Conservation (phyloP, 2,888 invertebrate genomes). For the Elgonia sp. region DNA sequence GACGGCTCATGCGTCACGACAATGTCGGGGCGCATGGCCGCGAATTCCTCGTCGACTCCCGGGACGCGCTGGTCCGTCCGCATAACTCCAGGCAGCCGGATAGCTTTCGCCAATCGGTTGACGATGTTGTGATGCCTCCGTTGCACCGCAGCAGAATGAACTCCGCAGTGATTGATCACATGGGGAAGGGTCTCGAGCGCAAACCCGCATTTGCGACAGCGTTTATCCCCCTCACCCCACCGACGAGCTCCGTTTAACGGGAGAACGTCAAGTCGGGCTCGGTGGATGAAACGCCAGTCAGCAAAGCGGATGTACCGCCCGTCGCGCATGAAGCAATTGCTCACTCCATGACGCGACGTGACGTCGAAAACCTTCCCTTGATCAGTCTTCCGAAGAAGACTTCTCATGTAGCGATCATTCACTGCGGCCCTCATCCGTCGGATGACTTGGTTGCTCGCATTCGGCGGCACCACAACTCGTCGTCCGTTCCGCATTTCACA, state of each 20-base stretch:
- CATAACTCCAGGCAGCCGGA: conserved; percentile 58
- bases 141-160: conserved; percentile 80
- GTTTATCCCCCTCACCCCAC: conserved; percentile 78
- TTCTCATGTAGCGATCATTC: conserved; percentile 14
- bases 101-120: conserved; percentile 75
- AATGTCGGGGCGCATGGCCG: conserved; percentile 73
- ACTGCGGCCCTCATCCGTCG: conserved; percentile 27
- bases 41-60: conserved; percentile 59
- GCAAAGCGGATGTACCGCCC: conserved; percentile 78
- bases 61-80: conserved; percentile 43
- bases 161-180: conserved; percentile 83
- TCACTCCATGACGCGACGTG: conserved; percentile 59
- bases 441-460: conserved; percentile 32
- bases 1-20: conserved; percentile 75
- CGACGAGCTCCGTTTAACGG: conserved; percentile 68
- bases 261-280: conserved; percentile 78
- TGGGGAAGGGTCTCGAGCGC: conserved; percentile 83
- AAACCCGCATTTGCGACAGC: conserved; percentile 81
- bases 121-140: conserved; percentile 74
- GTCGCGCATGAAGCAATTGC: conserved; percentile 81
- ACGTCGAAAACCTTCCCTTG: conserved; percentile 81
- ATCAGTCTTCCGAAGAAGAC: conserved; percentile 74
- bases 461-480: conserved; percentile 73
- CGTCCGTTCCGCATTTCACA: conserved; percentile 20
- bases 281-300: conserved; percentile 86